Base-by-base conservation (phyloP, 92 coral and sea anemone genomes). In the Paragorgia papillata region DNA sequence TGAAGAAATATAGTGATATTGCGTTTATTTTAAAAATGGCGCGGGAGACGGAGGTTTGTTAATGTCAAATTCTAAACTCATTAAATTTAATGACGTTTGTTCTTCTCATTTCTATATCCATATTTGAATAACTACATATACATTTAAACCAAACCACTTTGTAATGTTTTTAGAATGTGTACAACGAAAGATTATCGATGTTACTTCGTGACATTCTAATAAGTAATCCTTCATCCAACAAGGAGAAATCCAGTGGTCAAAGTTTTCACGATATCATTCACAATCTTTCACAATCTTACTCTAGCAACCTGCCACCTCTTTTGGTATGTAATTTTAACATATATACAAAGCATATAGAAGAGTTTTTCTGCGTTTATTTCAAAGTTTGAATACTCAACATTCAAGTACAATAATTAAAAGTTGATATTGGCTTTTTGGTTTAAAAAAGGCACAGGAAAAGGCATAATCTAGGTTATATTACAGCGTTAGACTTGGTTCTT, bases 41-140 rank as follows among this genome's bases (percentile, higher is more conserved):
- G 77, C 77, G 77, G 44, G 62, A 70, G 21, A 50, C 15, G 27
- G 48, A 34, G 77, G 77, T 70, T 50, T 70, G 77, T 70, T 18
- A 50, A 49, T 17, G 7, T 62, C 14, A 6, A 41, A 41, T 19
- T 68, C 9, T 44, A 64, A 35, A 40, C 54, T 64, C 54, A 22
- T 35, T 22, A 3, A n/a, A 27, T 13, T 0, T 43, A 32, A 24
- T 44, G 27, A 14, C 33, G 3, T 17, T 67, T 67, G 18, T 51
- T 46, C 31, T 67, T 67, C 5, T 0, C 32, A 24, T 35, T 54
- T 41, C n/a, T 13, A 41, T 10, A 9, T 67, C 24, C 32, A 17
- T 9, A 19, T 67, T 12, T n/a, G n/a, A n/a, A n/a, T n/a, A n/a
- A n/a, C n/a, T n/a, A n/a, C n/a, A n/a, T n/a, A n/a, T n/a, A n/a